Percentiles rank a stretch among this genome's conserved stretches.
Evolutionary conservation across 2,888 invertebrate species (phyloP).

Genomic region (Gandaritis pyraliata): DNA sequence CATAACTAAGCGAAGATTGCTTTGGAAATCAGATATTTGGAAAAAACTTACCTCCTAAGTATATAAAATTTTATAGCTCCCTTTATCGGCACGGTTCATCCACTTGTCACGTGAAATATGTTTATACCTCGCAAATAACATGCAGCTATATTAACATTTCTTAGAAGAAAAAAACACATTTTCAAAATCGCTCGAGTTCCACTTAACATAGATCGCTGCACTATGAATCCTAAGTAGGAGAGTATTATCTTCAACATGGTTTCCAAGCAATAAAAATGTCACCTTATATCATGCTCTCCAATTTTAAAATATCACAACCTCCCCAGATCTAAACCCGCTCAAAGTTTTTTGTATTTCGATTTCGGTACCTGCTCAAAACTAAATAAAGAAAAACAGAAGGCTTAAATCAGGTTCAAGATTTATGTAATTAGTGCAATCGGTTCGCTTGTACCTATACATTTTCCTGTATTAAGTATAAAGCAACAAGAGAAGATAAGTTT

Average conservation of each 20-base stretch:
- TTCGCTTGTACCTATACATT: conserved; percentile 25
- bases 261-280: neutral
- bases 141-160: conserved; percentile 9
- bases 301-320: conserved; percentile 20
- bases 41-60: conserved; percentile 14
- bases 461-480: conserved; percentile 28
- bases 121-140: neutral
- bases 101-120: conserved; percentile 1
- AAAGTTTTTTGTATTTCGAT: conserved; percentile 15
- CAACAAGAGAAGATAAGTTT: neutral
- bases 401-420: conserved; percentile 38
- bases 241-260: neutral
- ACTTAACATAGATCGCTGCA: neutral
- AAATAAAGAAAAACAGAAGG: conserved; percentile 26
- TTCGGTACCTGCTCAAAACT: conserved; percentile 37
- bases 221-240: neutral
- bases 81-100: conserved; percentile 8
- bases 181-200: no score
- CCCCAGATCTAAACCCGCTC: conserved; percentile 14
- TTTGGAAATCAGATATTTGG: conserved; percentile 28
- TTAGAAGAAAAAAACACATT: neutral
- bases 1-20: conserved; percentile 14
- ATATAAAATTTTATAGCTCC: conserved; percentile 17
- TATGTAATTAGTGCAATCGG: conserved; percentile 39
- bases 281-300: neutral